A percentile compares a stretch with the other conserved stretches of the same genome.
These are phyloP conservation scores for Struthio camelus DNA, from an alignment of 2,113 vertebrate species.

Conservation along the genomic window DNA sequence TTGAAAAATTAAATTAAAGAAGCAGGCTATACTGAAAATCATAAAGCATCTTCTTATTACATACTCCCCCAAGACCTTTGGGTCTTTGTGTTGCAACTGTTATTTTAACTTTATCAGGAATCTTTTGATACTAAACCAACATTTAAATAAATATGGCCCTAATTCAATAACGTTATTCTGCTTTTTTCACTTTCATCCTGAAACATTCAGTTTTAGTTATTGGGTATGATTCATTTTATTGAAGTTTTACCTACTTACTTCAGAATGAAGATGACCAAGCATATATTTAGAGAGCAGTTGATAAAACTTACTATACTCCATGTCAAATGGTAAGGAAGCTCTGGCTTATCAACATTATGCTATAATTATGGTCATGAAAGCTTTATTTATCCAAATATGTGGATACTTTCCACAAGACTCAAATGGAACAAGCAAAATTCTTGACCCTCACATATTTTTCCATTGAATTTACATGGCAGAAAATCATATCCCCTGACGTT, in stretches of 20 bases:
- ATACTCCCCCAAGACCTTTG: background rate
- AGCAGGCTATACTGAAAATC: background rate
- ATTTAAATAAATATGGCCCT: background rate
- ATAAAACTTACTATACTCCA: background rate
- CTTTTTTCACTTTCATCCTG: background rate
- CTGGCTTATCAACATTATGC: background rate
- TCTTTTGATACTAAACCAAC: background rate
- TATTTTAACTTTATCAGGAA: background rate
- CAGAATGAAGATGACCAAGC: background rate
- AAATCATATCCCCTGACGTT: background rate
- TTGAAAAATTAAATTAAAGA: background rate
- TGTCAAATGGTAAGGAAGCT: background rate
- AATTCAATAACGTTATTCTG: background rate
- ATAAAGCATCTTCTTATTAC: background rate
- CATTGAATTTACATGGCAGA: background rate
- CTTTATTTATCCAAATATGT: background rate
- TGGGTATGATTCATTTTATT: background rate
- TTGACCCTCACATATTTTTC: background rate
- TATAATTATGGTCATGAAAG: background rate
- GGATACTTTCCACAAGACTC: background rate
- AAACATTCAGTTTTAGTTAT: background rate
- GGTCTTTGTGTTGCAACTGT: fast-evolving
- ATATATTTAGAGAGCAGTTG: background rate
- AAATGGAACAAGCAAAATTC: background rate
- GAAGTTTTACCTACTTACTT: background rate